Conservation (phyloP, 2,888 invertebrate species). For the Drosophila pseudotakahashii region DNA sequence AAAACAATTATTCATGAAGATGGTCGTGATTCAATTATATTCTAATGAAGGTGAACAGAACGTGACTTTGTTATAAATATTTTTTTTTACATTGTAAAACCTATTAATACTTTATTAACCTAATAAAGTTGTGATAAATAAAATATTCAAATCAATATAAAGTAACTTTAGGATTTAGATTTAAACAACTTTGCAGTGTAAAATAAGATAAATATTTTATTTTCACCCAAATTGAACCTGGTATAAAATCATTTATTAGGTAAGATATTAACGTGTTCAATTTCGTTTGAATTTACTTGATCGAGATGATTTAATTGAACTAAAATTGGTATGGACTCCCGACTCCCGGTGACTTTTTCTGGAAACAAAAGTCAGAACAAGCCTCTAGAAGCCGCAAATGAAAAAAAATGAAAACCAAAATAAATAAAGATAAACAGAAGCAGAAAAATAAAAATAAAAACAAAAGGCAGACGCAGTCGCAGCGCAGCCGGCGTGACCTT, state of each 20-base stretch:
- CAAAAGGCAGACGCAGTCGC: slow-evolving; percentile 43
- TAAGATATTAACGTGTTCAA: not conserved
- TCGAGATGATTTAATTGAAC: not conserved
- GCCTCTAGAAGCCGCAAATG: not conserved
- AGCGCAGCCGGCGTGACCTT: slow-evolving; percentile 62
- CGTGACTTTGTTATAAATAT: too few relatives aligned
- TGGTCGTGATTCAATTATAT: not conserved
- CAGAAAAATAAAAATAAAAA: slow-evolving; percentile 23
- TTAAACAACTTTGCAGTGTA: too few relatives aligned
- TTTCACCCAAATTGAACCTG: too few relatives aligned
- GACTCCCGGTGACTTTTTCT: slow-evolving; percentile 3
- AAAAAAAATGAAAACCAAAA: slow-evolving; percentile 10
- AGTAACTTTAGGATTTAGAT: too few relatives aligned
- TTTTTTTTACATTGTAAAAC: too few relatives aligned
- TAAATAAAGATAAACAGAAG: slow-evolving; percentile 23
- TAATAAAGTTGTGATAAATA: not conserved
- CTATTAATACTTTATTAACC: not conserved
- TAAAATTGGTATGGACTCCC: not conserved
- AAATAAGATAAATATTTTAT: not conserved
- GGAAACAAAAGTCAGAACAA: slow-evolving; percentile 7
- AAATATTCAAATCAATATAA: not conserved
- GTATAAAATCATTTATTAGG: not conserved
- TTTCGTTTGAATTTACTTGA: not conserved
- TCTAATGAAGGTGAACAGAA: too few relatives aligned
- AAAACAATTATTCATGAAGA: not conserved